phyloP scores from a whole-genome alignment of 2,113 vertebrate species.

The Crotophaga sulcirostris region DNA sequence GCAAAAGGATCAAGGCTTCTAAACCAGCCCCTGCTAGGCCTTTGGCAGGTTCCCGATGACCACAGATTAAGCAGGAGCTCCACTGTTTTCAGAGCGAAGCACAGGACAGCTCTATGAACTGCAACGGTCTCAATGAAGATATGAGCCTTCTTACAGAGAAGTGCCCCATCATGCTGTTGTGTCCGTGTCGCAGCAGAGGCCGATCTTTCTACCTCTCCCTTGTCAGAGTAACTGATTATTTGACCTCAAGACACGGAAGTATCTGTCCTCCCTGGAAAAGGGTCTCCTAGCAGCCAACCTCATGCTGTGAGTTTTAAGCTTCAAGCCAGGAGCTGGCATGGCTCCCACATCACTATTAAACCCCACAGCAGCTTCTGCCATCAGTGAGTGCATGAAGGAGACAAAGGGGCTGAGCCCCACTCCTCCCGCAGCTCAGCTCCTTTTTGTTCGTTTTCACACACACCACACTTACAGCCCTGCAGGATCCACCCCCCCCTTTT shows the following conservation, averaged over 20 bases:
- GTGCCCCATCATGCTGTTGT: accelerated
- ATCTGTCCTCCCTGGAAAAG: background rate
- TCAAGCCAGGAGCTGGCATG: accelerated
- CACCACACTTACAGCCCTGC: background rate
- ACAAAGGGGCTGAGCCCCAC: background rate
- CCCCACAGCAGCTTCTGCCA: background rate
- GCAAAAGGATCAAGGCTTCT: background rate
- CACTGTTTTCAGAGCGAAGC: background rate
- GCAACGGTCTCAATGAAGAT: accelerated
- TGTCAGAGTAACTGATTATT: accelerated
- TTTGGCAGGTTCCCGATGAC: background rate
- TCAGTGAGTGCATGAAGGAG: accelerated
- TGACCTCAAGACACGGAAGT: background rate
- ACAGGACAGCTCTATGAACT: too few relatives aligned
- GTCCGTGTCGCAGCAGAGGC: accelerated
- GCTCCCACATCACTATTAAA: accelerated
- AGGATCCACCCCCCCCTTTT: background rate
- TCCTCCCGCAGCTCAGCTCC: background rate
- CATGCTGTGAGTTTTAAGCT: background rate
- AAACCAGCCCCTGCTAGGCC: background rate
- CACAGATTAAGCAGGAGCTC: accelerated
- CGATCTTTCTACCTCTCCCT: background rate
- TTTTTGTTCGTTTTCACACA: accelerated
- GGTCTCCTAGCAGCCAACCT: background rate
- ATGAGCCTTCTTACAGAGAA: accelerated